Conservation (phyloP, 2,797 vertebrate species). For the Hypotaenidia okinawae region DNA sequence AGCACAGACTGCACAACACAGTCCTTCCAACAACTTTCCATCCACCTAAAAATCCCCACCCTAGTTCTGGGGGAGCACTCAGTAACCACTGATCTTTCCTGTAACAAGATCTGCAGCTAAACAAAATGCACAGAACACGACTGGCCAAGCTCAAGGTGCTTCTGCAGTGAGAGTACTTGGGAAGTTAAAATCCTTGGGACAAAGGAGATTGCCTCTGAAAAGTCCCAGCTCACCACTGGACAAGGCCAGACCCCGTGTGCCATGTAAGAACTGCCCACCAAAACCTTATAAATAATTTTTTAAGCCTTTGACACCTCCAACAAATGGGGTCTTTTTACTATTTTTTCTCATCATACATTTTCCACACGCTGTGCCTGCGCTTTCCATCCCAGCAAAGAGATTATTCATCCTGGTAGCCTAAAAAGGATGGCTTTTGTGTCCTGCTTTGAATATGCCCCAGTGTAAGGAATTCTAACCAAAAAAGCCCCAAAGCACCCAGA, state of each 20-base stretch:
- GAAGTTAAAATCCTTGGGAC: not conserved
- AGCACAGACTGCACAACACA: not conserved
- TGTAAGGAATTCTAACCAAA: not conserved
- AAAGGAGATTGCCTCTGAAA: not conserved
- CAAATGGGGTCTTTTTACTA: not conserved
- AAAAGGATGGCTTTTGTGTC: not conserved
- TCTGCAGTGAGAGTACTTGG: not conserved
- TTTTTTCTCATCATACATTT: not conserved
- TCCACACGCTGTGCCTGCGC: not conserved
- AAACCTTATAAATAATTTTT: not conserved
- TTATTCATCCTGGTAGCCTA: not conserved
- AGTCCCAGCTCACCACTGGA: too few species aligned
- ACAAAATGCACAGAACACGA: not conserved
- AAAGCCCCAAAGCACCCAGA: not conserved
- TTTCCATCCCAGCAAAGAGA: not conserved
- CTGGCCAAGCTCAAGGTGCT: not conserved
- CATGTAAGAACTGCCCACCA: not conserved
- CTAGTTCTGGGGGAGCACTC: not conserved
- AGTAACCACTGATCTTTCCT: not conserved
- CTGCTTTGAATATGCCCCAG: not conserved
- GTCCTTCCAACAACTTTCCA: not conserved
- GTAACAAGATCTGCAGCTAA: not conserved
- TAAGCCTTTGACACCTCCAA: not conserved
- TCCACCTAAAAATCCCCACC: not conserved
- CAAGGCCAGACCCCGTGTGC: fast-evolving